Base-by-base conservation (phyloP, 2,888 invertebrate species). In the Hypolimnas misippus region DNA sequence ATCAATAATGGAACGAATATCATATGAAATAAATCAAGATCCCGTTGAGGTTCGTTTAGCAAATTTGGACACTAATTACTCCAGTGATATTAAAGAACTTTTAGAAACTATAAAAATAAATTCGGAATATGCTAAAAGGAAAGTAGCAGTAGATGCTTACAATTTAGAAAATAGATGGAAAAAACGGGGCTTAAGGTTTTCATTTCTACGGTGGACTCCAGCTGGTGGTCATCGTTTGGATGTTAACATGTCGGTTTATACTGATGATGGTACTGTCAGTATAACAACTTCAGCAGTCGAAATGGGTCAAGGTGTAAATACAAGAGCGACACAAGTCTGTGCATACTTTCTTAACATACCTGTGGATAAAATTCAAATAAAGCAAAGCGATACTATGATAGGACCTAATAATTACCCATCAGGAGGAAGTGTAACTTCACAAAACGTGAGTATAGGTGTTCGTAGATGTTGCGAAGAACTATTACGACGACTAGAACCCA, bases 291-390 rank as follows among this genome's bases (percentile, higher is more conserved):
- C 93, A 50, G 95, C 94, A 1, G 83, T 94, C 19, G 95, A 95
- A 87, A 93, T 94, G 78, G 96, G 96, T 0, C 96, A 96, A 88
- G 96, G 96, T 0, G 89, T 96, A 55, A 86, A 96, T 69, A 96
- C 96, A 1, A 85, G 95, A 93, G 93, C 93, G 0, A 92, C 92
- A 4, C 95, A 95, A 86, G 93, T 95, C 2, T 94, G 93, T 61
- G 95, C 96, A 0, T 92, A 94, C 70, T 89, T 92, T 7, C 82
- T 96, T 1, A 94, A 94, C 1, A 93, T 96, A 65, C 92, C 94
- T 0, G 61, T 96, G 51, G 92, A 94, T 0, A 90, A 93, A 80
- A 88, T 97, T 16, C 90, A 89, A 33, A 92, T 97, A 0, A 95
- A 95, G 78, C 93, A 94, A 1, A 93, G 93, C 14, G 93, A 93